These are phyloP conservation scores for Drosophila neocordata DNA, from an alignment of 1,140 invertebrate genomes.

Conservation along the genomic window DNA sequence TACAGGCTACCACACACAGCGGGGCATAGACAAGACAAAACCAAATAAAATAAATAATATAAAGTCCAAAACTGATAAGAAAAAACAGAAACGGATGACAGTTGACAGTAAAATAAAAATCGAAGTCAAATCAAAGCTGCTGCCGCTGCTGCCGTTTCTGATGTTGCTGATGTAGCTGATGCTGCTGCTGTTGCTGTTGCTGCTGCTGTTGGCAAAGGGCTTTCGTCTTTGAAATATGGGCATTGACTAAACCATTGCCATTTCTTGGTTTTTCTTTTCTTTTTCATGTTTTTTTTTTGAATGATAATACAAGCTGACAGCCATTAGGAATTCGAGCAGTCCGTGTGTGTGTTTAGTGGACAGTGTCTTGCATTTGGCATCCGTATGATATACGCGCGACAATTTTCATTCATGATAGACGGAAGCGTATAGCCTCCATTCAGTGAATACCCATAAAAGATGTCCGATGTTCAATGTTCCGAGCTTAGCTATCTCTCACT, in stretches of 20 bases:
- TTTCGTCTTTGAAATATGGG: slow-evolving; percentile 58
- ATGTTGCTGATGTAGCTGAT: slow-evolving; percentile 10
- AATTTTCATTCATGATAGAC: slow-evolving; percentile 66
- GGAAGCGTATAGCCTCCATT: slow-evolving; percentile 2
- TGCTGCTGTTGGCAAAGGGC: slow-evolving; percentile 29
- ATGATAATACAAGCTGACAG: slow-evolving; percentile 63
- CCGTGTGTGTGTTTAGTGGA: slow-evolving; percentile 34
- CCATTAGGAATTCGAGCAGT: slow-evolving; percentile 53
- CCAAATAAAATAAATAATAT: slow-evolving; percentile 66
- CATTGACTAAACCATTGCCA: slow-evolving; percentile 26
- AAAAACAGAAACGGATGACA: slow-evolving; percentile 39
- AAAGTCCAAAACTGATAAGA: slow-evolving; percentile 76
- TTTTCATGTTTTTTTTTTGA: not conserved
- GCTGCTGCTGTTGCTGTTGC: slow-evolving; percentile 22
- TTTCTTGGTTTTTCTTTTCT: not conserved
- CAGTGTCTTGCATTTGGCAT: slow-evolving; percentile 33
- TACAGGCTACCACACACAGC: slow-evolving; percentile 17
- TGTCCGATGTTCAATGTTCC: slow-evolving; percentile 1
- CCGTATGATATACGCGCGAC: slow-evolving; percentile 72
- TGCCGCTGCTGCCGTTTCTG: slow-evolving; percentile 2
- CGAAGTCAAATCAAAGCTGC: slow-evolving; percentile 67
- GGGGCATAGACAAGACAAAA: slow-evolving; percentile 28
- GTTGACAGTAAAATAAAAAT: slow-evolving; percentile 45
- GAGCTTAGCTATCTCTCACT: slow-evolving; percentile 1
- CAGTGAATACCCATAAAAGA: slow-evolving; percentile 1